Percentiles rank a stretch among this genome's conserved stretches.
phyloP scores from a whole-genome alignment of 2,797 vertebrate genomes.

The Notoglanidium macrostoma region DNA sequence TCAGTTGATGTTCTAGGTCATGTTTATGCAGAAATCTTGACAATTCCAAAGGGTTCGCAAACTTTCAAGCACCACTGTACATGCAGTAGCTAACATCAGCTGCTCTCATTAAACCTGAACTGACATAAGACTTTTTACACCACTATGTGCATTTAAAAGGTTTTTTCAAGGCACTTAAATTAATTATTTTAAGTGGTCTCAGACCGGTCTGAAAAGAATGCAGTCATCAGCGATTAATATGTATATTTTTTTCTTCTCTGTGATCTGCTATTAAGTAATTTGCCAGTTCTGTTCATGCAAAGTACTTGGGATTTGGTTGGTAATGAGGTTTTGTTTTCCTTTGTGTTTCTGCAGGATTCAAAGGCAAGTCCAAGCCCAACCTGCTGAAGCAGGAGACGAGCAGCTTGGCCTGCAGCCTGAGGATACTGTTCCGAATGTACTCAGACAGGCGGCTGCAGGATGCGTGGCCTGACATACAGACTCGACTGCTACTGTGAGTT shows the following conservation, averaged over 20 bases:
- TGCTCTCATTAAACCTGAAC: neutral
- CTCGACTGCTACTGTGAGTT: conserved; percentile 87
- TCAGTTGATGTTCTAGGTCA: no score
- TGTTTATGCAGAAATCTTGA: no score
- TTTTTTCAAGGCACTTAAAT: neutral
- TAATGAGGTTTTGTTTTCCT: conserved; percentile 9
- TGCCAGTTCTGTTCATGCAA: neutral
- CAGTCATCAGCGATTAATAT: neutral
- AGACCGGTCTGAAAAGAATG: neutral
- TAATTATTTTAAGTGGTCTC: neutral
- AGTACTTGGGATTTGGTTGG: conserved; percentile 1
- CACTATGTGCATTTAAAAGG: neutral
- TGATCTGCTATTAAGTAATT: neutral
- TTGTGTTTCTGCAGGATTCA: conserved; percentile 82
- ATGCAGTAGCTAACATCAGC: neutral
- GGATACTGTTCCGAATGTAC: conserved; percentile 95
- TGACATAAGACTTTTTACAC: neutral
- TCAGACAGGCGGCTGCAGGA: conserved; percentile 81
- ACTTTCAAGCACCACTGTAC: no score
- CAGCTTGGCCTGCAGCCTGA: conserved; percentile 93
- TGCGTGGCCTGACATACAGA: conserved; percentile 89
- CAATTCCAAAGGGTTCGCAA: no score
- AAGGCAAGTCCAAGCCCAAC: conserved; percentile 98
- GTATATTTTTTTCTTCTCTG: neutral
- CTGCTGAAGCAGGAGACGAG: conserved; percentile 97